Percentiles rank a stretch among this genome's conserved stretches.
Evolutionary conservation across 2,888 invertebrate species (phyloP).

Genomic region (Cyclophora albipunctata): DNA sequence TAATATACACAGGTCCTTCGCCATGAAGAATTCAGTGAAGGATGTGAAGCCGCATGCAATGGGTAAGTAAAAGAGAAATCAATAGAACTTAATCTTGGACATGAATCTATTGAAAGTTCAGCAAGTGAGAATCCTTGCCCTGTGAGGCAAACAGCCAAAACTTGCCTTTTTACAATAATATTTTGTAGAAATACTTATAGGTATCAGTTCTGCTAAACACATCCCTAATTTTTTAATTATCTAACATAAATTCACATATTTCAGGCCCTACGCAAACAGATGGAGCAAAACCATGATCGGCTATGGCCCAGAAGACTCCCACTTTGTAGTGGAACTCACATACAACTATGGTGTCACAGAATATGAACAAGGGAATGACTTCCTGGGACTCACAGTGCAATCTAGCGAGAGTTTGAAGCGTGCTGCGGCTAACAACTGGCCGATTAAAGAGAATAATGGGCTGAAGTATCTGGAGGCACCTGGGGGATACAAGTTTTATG

Average conservation of each 20-base stretch:
- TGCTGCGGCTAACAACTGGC: conserved; percentile 83
- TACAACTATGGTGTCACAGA: conserved; percentile 96
- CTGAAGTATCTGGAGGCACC: conserved; percentile 84
- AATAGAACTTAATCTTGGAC: too few species aligned
- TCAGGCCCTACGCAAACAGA: conserved; percentile 95
- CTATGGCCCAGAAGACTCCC: conserved; percentile 94
- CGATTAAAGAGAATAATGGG: conserved; percentile 78
- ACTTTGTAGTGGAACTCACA: conserved; percentile 97
- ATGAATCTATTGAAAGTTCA: too few species aligned
- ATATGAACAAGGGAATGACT: conserved; percentile 95
- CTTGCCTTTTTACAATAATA: too few species aligned
- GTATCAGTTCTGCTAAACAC: too few species aligned
- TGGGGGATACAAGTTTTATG: conserved; percentile 92
- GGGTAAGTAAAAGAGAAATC: conserved; percentile 77
- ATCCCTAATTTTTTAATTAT: too few species aligned
- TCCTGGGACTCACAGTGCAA: conserved; percentile 87
- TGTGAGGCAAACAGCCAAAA: too few species aligned
- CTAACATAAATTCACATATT: conserved; percentile 18
- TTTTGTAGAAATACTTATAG: too few species aligned
- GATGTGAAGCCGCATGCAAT: conserved; percentile 98
- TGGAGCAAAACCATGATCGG: conserved; percentile 99
- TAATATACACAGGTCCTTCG: conserved; percentile 82
- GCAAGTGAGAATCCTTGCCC: too few species aligned
- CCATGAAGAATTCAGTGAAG: conserved; percentile 98
- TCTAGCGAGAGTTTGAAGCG: conserved; percentile 85